These are phyloP conservation scores for Parnassius glacialis DNA, from an alignment of 2,888 invertebrate species.

Conservation along the genomic window DNA sequence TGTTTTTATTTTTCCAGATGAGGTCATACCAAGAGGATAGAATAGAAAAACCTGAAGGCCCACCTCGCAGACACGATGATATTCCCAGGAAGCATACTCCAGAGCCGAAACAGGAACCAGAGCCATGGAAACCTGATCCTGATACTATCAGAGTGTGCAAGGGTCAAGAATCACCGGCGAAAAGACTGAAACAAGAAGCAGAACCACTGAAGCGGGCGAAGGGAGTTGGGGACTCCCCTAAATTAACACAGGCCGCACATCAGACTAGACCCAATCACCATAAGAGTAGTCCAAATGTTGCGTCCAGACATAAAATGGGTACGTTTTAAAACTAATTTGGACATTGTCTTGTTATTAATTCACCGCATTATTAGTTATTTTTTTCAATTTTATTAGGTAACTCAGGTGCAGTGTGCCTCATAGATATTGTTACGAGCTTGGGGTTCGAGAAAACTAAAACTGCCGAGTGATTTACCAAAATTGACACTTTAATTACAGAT, in stretches of 20 bases:
- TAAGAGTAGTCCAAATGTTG: constrained; percentile 84
- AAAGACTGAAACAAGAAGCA: constrained; percentile 68
- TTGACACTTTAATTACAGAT: no score
- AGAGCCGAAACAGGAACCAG: constrained; percentile 41
- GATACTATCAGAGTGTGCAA: constrained; percentile 67
- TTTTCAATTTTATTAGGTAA: no score
- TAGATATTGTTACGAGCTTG: no score
- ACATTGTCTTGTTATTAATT: no score
- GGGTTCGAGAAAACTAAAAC: no score
- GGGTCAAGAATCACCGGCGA: constrained; percentile 68
- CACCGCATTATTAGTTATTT: no score
- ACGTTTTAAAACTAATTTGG: constrained; percentile 20
- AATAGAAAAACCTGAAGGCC: constrained; percentile 47
- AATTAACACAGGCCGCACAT: constrained; percentile 60
- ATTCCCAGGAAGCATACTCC: constrained; percentile 46
- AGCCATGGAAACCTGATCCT: constrained; percentile 65
- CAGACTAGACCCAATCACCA: constrained; percentile 72
- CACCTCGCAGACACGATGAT: constrained; percentile 53
- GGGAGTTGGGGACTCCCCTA: constrained; percentile 64
- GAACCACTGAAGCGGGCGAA: constrained; percentile 72
- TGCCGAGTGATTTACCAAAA: no score
- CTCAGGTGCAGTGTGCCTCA: no score
- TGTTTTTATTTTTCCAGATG: constrained; percentile 43
- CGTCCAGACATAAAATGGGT: constrained; percentile 72
- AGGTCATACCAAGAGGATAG: constrained; percentile 63